Conservation (phyloP, 2,113 vertebrate genomes). For the Carlito syrichta region DNA sequence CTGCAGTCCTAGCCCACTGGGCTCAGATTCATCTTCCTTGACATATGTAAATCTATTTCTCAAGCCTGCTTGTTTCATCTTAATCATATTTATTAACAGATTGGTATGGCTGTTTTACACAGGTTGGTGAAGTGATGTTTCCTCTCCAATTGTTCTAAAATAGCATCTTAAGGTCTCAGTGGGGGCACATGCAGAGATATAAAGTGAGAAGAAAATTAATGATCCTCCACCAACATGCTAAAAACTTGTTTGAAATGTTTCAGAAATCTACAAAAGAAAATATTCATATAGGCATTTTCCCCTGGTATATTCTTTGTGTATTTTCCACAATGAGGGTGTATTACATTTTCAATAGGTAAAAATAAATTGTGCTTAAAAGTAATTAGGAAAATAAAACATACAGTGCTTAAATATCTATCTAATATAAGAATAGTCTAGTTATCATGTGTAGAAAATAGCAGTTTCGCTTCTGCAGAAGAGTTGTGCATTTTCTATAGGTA, state of each 20-base stretch:
- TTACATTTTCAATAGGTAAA: constrained; percentile 8
- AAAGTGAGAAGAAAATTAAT: not conserved
- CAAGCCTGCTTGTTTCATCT: not conserved
- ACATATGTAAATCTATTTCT: not conserved
- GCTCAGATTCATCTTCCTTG: constrained; percentile 9
- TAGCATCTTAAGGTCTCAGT: constrained; percentile 14
- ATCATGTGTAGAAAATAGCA: not conserved
- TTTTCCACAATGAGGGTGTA: not conserved
- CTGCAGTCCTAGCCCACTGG: not conserved
- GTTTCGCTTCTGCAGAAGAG: not conserved
- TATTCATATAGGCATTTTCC: not conserved
- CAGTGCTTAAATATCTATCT: not conserved
- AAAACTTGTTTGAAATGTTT: not conserved
- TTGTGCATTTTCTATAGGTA: not conserved
- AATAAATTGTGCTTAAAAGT: not conserved
- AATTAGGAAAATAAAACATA: not conserved
- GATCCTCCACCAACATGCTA: not conserved
- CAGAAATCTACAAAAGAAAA: not conserved
- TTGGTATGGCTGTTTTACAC: not conserved
- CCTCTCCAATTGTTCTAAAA: constrained; percentile 43
- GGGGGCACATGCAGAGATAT: not conserved
- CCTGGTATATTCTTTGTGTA: not conserved
- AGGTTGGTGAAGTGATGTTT: not conserved
- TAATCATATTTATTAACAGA: constrained; percentile 32
- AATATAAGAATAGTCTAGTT: not conserved